These are phyloP conservation scores for Orientallactaga bullata DNA, from an alignment of 2,113 vertebrate genomes.

Conservation along the genomic window DNA sequence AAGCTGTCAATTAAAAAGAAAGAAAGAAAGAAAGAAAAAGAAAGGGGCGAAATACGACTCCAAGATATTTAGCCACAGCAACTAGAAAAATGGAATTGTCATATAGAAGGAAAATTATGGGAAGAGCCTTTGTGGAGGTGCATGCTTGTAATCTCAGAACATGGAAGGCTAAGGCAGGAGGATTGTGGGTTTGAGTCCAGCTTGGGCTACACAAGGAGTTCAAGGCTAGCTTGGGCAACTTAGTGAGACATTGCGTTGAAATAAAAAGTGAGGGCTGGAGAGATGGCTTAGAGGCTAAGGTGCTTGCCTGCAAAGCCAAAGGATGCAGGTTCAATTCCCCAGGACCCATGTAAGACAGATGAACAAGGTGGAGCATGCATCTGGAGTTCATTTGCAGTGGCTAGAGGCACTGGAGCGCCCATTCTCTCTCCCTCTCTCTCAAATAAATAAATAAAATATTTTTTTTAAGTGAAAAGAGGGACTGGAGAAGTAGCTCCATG, in stretches of 20 bases:
- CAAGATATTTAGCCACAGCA: background rate
- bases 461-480: too few relatives aligned
- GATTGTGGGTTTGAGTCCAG: background rate
- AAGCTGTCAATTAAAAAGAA: too few relatives aligned
- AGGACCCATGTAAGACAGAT: background rate
- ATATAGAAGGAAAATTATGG: background rate
- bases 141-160: background rate
- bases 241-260: background rate
- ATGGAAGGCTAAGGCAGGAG: background rate
- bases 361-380: background rate
- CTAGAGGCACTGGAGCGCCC: too few relatives aligned
- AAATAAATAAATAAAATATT: too few relatives aligned
- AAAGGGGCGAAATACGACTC: background rate
- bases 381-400: too few relatives aligned
- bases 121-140: too few relatives aligned
- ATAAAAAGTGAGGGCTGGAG: background rate
- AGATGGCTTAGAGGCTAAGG: background rate
- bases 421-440: too few relatives aligned
- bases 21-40: too few relatives aligned
- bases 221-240: background rate
- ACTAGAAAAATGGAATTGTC: slow-evolving; percentile 2
- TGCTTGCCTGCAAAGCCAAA: background rate
- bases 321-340: background rate
- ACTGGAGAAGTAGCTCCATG: too few relatives aligned
- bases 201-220: background rate